Evolutionary conservation across 2,888 invertebrate species (phyloP), one percentile per base, ranked within the genome.

Genomic region (Drosophila parthenogenetica): DNA sequence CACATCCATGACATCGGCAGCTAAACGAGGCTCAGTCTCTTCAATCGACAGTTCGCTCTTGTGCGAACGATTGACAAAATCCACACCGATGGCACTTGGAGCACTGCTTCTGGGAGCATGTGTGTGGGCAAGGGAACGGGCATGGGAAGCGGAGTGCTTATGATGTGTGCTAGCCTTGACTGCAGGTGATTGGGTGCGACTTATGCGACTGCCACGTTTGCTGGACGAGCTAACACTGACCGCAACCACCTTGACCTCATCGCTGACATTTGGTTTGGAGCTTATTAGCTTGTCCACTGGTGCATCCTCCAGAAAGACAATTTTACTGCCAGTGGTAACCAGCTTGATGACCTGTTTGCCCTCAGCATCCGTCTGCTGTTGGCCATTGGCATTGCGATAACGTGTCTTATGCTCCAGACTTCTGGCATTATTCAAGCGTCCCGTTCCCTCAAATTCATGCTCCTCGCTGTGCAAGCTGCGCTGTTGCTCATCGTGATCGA

Each of bases 1-100:
- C 51, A 45, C 69, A 11, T 89, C 87, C 73, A 87, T 74, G 25
- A 71, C 79, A 29, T 87, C 86, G 10, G 79, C 82, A 42, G 93
- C 94, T 58, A 93, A 93, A 10, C 82, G 74, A 4, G 94, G 94
- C 54, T 93, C 93, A 3, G 92, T 92, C 89, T 94, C 94, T 80
- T 94, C 94, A 3, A 94, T 93, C 57, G 93, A 93, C 70, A 94
- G 93, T 65, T 94, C 94, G 80, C 93, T 94, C 81, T 94, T 93
- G 77, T 94, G 94, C 1, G 93, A 93, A 62, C 93, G 93, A 37
- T 94, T 91, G 25, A 91, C 90, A 58, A 91, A 91, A 35, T 91
- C 91, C 22, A 48, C 46, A 8, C 83, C 83, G 5, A 64, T 58
- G 5, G 73, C 87, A 22, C 79, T 87, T 11, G 75, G 73, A 17